Evolutionary conservation across 2,888 invertebrate species (phyloP).

Genomic region (Synanthedon myopaeformis): DNA sequence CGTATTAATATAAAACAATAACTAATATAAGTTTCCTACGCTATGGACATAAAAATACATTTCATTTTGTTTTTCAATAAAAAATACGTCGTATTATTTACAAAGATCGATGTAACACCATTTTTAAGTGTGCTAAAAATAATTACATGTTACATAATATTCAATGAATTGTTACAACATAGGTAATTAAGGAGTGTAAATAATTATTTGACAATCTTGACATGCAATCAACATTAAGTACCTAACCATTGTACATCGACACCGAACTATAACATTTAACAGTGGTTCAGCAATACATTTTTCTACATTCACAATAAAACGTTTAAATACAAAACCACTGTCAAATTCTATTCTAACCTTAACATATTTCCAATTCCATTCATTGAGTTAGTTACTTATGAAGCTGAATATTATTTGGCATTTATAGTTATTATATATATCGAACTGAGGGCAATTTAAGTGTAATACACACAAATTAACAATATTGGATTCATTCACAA

Average conservation of each 20-base stretch:
- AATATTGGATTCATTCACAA: too few relatives aligned
- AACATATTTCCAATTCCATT: constrained; percentile 18
- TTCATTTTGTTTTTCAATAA: constrained; percentile 34
- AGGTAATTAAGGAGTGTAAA: constrained; percentile 23
- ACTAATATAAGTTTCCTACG: constrained; percentile 22
- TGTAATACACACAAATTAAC: constrained; percentile 20
- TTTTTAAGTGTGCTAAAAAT: constrained; percentile 4
- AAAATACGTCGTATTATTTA: constrained; percentile 43
- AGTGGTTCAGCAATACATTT: constrained; percentile 19
- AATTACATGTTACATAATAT: constrained; percentile 16
- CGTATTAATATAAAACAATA: constrained; percentile 35
- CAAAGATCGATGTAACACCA: constrained; percentile 30
- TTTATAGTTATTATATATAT: constrained; percentile 22
- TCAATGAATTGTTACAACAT: constrained; percentile 9
- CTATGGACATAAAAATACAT: constrained; percentile 37
- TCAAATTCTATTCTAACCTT: constrained; percentile 17
- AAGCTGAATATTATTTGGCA: constrained; percentile 26
- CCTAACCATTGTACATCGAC: constrained; percentile 17
- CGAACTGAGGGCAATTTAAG: constrained; percentile 43
- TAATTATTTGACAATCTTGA: constrained; percentile 40
- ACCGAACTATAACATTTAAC: constrained; percentile 6
- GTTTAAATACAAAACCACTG: constrained; percentile 21
- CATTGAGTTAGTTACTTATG: constrained; percentile 26
- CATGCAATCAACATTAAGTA: constrained; percentile 36
- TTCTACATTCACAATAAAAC: constrained; percentile 15